Conservation (phyloP, 92 coral and sea anemone genomes). For the Montipora capitata region DNA sequence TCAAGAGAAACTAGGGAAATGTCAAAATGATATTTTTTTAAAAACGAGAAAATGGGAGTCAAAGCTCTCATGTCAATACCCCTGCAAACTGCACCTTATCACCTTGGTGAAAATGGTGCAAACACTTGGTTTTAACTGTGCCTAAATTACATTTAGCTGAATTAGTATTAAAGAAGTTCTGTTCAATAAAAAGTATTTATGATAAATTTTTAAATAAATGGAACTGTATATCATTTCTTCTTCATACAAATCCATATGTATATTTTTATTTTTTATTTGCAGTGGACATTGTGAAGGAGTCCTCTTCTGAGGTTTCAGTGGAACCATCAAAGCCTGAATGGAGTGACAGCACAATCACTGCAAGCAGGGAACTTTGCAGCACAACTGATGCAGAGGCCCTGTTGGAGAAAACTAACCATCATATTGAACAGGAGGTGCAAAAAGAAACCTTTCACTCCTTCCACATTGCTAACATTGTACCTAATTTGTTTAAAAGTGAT, state of each 20-base stretch:
- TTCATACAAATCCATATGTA: not conserved
- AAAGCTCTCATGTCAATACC: no score
- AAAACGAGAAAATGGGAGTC: no score
- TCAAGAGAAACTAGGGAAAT: no score
- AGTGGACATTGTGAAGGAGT: not conserved
- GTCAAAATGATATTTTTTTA: no score
- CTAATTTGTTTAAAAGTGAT: constrained; percentile 38
- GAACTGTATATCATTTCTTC: no score
- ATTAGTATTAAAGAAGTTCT: no score
- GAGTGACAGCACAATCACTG: not conserved
- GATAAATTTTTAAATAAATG: no score
- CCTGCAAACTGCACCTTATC: no score
- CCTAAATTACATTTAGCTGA: no score
- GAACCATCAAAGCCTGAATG: not conserved
- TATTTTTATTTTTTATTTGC: not conserved
- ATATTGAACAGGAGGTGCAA: not conserved
- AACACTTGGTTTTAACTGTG: no score
- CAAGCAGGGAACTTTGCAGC: constrained; percentile 29
- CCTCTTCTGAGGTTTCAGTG: constrained; percentile 8
- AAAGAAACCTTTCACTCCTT: constrained; percentile 32
- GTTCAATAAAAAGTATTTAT: no score
- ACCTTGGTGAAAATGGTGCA: no score
- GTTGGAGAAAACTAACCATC: constrained; percentile 45
- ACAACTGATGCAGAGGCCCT: constrained; percentile 52
- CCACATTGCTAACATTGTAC: constrained; percentile 55